phyloP scores from a whole-genome alignment of 2,888 invertebrate species.

The Nesidiocoris tenuis region DNA sequence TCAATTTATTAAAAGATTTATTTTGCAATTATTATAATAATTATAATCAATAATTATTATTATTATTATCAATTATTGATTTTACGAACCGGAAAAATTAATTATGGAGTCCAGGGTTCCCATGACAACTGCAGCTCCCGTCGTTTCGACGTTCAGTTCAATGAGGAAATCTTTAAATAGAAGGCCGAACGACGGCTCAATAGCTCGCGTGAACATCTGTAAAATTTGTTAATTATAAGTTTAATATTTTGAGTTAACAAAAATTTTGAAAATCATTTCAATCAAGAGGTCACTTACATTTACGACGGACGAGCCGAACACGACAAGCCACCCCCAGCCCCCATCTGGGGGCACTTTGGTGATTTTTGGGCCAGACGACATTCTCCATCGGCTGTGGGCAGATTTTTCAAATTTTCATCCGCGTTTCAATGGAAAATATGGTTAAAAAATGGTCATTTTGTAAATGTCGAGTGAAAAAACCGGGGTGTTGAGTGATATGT shows the following conservation, averaged over 20 bases:
- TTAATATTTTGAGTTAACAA: not conserved
- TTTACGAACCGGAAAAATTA: slow-evolving; percentile 61
- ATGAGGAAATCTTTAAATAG: slow-evolving; percentile 66
- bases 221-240: slow-evolving; percentile 36
- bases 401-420: no score
- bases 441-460: no score
- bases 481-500: no score
- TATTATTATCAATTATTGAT: no score
- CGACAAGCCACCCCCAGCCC: slow-evolving; percentile 88
- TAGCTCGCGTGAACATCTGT: slow-evolving; percentile 73
- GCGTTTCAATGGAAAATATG: no score
- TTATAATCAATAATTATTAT: not conserved
- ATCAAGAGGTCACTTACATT: slow-evolving; percentile 80
- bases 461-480: no score
- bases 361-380: slow-evolving; percentile 2
- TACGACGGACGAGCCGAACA: slow-evolving; percentile 77
- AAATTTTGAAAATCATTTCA: not conserved
- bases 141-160: slow-evolving; percentile 64
- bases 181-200: slow-evolving; percentile 75
- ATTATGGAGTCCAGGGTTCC: slow-evolving; percentile 66
- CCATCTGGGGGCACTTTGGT: slow-evolving; percentile 67
- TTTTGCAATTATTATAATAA: no score
- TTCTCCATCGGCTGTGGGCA: slow-evolving; percentile 28
- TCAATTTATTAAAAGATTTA: no score
- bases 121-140: slow-evolving; percentile 67